phyloP scores from a whole-genome alignment of 2,113 vertebrate species.

The Picathartes gymnocephalus region DNA sequence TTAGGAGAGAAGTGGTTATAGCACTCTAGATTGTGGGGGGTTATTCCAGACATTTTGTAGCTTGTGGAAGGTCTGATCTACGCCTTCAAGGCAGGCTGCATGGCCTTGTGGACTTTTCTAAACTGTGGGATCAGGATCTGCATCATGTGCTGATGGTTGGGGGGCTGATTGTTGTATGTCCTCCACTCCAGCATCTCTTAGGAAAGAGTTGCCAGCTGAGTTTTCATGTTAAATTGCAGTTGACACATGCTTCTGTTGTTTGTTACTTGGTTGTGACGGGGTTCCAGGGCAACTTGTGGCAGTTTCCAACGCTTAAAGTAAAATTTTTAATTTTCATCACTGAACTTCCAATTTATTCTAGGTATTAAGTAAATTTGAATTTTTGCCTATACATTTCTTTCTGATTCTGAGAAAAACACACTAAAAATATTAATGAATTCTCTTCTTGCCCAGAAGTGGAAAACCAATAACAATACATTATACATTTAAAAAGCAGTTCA shows the following conservation, averaged over 20 bases:
- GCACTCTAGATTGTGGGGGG: neutral
- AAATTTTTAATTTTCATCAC: neutral
- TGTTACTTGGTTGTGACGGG: neutral
- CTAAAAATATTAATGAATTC: slow-evolving; percentile 3
- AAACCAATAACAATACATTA: slow-evolving; percentile 48
- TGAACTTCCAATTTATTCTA: neutral
- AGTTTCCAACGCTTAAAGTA: neutral
- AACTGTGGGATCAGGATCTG: neutral
- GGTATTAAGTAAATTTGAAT: neutral
- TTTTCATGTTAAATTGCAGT: neutral
- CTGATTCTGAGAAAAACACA: slow-evolving; percentile 2
- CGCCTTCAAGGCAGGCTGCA: neutral
- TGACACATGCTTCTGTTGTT: neutral
- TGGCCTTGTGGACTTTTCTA: neutral
- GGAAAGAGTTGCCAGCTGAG: neutral
- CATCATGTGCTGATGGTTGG: neutral
- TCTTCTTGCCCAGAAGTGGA: neutral
- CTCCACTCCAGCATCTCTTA: neutral
- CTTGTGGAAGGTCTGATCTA: neutral
- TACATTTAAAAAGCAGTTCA: slow-evolving; percentile 67
- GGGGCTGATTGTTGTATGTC: too few relatives aligned
- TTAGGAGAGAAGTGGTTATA: neutral
- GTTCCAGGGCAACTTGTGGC: neutral
- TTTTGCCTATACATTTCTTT: neutral
- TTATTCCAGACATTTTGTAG: neutral